Conservation (phyloP, 1,140 invertebrate genomes). For the Philopotamus ludificatus region DNA sequence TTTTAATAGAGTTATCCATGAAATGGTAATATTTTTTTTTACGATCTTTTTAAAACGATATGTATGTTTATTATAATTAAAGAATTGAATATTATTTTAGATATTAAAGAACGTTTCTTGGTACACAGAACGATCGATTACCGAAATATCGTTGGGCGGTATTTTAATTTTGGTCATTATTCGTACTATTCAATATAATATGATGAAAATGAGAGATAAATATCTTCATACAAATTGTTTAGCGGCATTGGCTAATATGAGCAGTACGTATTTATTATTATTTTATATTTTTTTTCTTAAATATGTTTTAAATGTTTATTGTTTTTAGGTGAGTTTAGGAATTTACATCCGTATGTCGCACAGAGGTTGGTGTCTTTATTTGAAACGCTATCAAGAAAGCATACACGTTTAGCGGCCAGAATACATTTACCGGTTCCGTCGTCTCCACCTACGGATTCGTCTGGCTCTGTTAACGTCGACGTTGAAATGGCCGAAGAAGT, state of each 20-base stretch:
- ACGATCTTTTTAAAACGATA: constrained; percentile 9
- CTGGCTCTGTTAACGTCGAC: constrained; percentile 2
- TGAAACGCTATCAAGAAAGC: constrained; percentile 69
- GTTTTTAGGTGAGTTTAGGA: constrained; percentile 82
- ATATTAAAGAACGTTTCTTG: constrained; percentile 84
- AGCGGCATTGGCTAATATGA: constrained; percentile 97
- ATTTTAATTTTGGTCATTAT: constrained; percentile 92
- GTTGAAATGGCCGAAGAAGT: constrained; percentile 35
- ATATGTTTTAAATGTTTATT: neutral
- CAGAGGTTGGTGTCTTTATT: constrained; percentile 89
- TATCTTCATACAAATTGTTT: constrained; percentile 96
- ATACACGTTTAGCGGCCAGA: constrained; percentile 33
- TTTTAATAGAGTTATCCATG: constrained; percentile 92
- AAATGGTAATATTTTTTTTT: constrained; percentile 68
- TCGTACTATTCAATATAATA: constrained; percentile 96
- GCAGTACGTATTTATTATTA: constrained; percentile 45
- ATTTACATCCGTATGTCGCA: constrained; percentile 93
- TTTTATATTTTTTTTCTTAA: neutral
- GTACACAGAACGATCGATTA: constrained; percentile 88
- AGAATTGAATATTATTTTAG: constrained; percentile 56
- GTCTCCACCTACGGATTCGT: constrained; percentile 16
- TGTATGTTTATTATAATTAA: neutral
- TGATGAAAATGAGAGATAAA: constrained; percentile 94
- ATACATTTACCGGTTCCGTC: constrained; percentile 25
- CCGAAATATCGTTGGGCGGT: constrained; percentile 93